Evolutionary conservation across 53 echinoderm and acorn worm species (phyloP), one percentile per base, ranked within the genome.

Genomic region (Mesocentrotus franciscanus): DNA sequence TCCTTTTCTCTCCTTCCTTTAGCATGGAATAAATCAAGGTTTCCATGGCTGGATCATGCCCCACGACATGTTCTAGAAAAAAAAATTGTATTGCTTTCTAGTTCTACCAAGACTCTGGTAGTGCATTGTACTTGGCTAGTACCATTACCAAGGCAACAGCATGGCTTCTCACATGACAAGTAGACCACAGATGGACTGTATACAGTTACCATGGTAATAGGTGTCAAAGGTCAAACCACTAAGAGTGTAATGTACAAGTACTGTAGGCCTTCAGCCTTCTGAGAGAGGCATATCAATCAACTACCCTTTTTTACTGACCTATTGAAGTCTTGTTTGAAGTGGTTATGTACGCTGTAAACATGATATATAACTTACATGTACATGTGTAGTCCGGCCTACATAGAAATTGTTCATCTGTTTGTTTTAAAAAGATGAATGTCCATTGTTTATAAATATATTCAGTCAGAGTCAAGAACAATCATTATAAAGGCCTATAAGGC

Each of bases 221-320:
- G 60, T 58, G 90, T 27, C 30, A 60, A 90, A 90, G 90, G 90
- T 90, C 90, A 90, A 90, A 60, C 90, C 90, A 59, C 42, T 81
- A 29, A 90, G n/a, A 90, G 58, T 24, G 42, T 56, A 85, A 12
- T 56, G 57, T 85, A 57, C 85, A 49, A 85, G 85, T n/a, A n/a
- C n/a, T n/a, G n/a, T 11, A 55, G 26, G 55, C n/a, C 24, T 24
- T 57, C 85, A 56, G 56, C 10, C 24, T 85, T 49, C 75, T 1
- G 9, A 75, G 3, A 14, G 29, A 75, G 0, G 12, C 13, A 15
- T 2, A 76, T 76, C 30, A 76, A 76, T 76, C 76, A 76, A 11
- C 12, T 76, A 13, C 42, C 0, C 20, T 17, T 9, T 89, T 57
- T 59, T 36, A 39, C 39, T 18, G 42, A n/a, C 72, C 18, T 81